A percentile compares a stretch with the other conserved stretches of the same genome.
Conservation (phyloP, 2,113 vertebrate genomes). For the Thunnus maccoyii region DNA sequence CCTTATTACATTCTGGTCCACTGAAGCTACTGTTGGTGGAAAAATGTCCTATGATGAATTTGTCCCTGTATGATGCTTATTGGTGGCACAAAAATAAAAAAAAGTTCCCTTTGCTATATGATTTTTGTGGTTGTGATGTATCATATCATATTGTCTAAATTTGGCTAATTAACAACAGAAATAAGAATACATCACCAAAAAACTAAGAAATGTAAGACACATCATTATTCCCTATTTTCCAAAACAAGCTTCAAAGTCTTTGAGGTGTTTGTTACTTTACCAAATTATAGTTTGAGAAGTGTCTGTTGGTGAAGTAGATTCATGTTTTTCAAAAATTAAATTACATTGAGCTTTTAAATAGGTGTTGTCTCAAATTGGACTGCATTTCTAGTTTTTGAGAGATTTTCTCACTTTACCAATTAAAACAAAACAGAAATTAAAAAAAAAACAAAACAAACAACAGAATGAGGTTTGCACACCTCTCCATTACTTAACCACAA, state of each 20-base stretch:
- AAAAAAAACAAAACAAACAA: neutral
- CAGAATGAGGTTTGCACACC: neutral
- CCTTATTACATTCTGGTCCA: too few relatives aligned
- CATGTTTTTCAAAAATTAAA: slow-evolving; percentile 11
- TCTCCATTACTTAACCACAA: neutral
- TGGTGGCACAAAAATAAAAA: too few relatives aligned
- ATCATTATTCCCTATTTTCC: neutral
- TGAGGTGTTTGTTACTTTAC: neutral
- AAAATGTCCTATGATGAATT: too few relatives aligned
- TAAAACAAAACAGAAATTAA: neutral
- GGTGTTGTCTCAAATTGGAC: neutral
- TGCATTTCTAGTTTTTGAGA: neutral
- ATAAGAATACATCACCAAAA: neutral
- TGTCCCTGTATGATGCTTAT: too few relatives aligned
- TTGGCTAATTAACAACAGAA: slow-evolving; percentile 10
- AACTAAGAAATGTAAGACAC: neutral
- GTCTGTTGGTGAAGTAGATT: neutral
- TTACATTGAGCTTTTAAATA: neutral
- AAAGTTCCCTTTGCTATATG: neutral
- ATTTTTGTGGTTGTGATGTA: neutral
- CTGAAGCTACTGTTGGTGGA: too few relatives aligned
- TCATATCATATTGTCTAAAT: neutral
- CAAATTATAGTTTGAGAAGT: neutral
- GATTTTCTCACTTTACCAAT: neutral
- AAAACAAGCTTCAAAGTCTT: neutral